Evolutionary conservation across 1,140 invertebrate species (phyloP).

Genomic region (Penaeus japonicus): DNA sequence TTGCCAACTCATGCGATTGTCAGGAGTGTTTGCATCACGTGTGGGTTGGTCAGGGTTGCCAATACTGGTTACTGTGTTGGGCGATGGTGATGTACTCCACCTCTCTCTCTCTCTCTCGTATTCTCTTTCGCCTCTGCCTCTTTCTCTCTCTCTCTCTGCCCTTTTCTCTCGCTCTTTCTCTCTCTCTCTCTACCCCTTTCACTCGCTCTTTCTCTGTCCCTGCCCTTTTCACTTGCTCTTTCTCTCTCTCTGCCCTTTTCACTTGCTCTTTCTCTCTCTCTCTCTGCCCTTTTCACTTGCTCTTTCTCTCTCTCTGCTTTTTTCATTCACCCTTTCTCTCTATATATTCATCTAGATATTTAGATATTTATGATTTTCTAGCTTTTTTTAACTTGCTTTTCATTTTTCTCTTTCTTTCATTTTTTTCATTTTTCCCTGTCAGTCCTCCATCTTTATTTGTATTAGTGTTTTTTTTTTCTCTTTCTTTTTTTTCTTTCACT

Average conservation of each 20-base stretch:
- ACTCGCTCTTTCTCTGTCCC: not conserved
- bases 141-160: not conserved
- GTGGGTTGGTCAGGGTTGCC: too few species aligned
- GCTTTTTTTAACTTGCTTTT: not conserved
- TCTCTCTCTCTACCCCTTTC: not conserved
- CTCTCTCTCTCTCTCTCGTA: not conserved
- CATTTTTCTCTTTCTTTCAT: not conserved
- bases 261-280: slow-evolving; percentile 17
- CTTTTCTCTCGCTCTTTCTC: not conserved
- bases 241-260: slow-evolving; percentile 15
- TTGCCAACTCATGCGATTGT: too few species aligned
- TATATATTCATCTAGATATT: too few species aligned
- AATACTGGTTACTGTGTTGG: too few species aligned
- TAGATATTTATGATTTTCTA: too few species aligned
- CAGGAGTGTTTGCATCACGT: too few species aligned
- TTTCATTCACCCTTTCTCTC: not conserved
- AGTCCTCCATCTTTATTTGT: not conserved
- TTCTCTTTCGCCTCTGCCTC: not conserved
- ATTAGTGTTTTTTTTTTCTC: too few species aligned
- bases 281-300: not conserved
- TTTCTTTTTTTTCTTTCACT: not conserved
- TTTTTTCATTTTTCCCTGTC: not conserved
- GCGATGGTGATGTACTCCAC: too few species aligned
- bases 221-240: not conserved
- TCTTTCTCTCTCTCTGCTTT: not conserved